A percentile compares a stretch with the other conserved stretches of the same genome.
Conservation (phyloP, 2,113 vertebrate species). For the Dolichotis patagonum region DNA sequence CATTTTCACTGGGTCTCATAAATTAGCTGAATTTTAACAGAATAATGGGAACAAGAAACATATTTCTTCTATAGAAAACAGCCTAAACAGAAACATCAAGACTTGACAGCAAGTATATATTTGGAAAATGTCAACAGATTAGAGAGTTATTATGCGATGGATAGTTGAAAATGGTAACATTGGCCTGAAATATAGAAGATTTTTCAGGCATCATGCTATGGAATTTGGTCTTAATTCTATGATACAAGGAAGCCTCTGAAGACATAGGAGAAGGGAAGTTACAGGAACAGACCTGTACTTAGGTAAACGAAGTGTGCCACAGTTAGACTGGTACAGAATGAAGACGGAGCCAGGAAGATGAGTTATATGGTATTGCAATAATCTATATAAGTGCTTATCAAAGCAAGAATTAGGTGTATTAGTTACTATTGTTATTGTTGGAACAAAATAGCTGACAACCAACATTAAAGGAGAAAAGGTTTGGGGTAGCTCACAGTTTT, state of each 20-base stretch:
- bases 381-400: conserved; percentile 48
- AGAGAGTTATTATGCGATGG: no score
- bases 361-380: conserved; percentile 41
- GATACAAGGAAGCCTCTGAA: background rate
- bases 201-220: background rate
- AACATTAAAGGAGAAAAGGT: background rate
- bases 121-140: background rate
- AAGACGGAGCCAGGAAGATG: conserved; percentile 5
- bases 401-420: conserved; percentile 40
- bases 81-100: background rate
- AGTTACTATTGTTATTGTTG: background rate
- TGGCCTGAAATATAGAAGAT: background rate
- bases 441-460: background rate
- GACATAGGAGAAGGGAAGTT: background rate
- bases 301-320: background rate
- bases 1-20: background rate
- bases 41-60: background rate
- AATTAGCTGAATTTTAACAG: background rate
- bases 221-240: background rate
- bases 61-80: background rate
- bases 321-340: background rate
- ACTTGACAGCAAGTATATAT: background rate
- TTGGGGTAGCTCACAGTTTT: background rate
- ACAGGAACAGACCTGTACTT: background rate
- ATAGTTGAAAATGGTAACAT: background rate